These are phyloP conservation scores for Uropetala carovei DNA, from an alignment of 2,888 invertebrate genomes.

Conservation along the genomic window DNA sequence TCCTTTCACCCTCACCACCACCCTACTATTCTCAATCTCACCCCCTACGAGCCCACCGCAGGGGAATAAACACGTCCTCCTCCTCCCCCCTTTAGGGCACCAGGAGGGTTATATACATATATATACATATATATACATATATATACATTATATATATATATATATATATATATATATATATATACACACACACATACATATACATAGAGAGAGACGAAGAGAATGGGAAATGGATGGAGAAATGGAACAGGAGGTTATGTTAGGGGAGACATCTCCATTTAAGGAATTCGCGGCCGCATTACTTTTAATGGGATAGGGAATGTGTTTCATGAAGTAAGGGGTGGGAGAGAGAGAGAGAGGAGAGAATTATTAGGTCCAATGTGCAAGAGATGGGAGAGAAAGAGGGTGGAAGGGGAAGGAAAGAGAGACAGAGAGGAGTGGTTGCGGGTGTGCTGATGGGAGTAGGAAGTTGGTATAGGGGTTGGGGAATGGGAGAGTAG, in stretches of 20 bases:
- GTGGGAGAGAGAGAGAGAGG: background rate
- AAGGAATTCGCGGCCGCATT: background rate
- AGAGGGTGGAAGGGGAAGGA: background rate
- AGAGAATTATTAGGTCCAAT: background rate
- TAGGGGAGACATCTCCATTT: slow-evolving; percentile 19
- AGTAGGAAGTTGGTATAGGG: background rate
- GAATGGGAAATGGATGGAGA: background rate
- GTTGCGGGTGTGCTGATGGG: no score
- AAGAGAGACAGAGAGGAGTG: background rate
- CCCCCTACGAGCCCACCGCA: background rate
- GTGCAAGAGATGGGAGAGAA: background rate
- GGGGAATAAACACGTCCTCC: background rate
- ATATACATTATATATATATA: no score
- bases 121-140: no score
- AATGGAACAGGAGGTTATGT: background rate
- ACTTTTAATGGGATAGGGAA: slow-evolving; percentile 24
- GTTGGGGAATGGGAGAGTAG: background rate
- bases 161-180: no score
- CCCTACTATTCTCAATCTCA: background rate
- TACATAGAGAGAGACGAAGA: background rate
- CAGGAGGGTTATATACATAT: background rate
- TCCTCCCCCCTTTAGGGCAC: background rate
- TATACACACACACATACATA: no score
- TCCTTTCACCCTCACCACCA: background rate
- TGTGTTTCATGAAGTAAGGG: background rate